A percentile compares a stretch with the other conserved stretches of the same genome.
phyloP scores from a whole-genome alignment of 2,113 vertebrate genomes.

The Siphamia tubifer region DNA sequence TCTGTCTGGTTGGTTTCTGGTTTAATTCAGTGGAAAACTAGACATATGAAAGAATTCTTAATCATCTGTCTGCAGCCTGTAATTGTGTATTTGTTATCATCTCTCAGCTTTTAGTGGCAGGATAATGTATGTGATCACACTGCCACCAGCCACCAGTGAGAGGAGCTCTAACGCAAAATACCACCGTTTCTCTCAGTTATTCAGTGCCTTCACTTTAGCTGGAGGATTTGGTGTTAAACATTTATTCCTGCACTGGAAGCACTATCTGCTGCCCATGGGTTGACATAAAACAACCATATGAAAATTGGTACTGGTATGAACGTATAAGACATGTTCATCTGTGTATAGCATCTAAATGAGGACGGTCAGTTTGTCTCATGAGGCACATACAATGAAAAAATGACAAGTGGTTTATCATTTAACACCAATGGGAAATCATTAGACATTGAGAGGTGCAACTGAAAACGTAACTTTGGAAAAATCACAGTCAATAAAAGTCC shows the following conservation, averaged over 20 bases:
- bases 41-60: too few species aligned
- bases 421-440: too few species aligned
- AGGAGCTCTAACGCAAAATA: constrained; percentile 41
- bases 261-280: neutral
- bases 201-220: neutral
- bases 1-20: too few species aligned
- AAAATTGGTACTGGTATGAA: neutral
- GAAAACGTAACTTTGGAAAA: too few species aligned
- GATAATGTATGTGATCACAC: too few species aligned
- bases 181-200: neutral
- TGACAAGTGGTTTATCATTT: neutral
- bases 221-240: neutral
- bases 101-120: neutral
- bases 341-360: neutral
- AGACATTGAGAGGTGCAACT: too few species aligned
- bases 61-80: too few species aligned
- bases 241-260: neutral
- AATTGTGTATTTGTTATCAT: too few species aligned
- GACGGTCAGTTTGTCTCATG: neutral
- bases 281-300: neutral
- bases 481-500: too few species aligned
- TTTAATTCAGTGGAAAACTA: neutral
- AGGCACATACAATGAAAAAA: neutral
- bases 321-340: neutral
- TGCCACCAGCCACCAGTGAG: constrained; percentile 16